Evolutionary conservation across 2,113 vertebrate genomes (phyloP).

Genomic region (Pseudopipra pipra): DNA sequence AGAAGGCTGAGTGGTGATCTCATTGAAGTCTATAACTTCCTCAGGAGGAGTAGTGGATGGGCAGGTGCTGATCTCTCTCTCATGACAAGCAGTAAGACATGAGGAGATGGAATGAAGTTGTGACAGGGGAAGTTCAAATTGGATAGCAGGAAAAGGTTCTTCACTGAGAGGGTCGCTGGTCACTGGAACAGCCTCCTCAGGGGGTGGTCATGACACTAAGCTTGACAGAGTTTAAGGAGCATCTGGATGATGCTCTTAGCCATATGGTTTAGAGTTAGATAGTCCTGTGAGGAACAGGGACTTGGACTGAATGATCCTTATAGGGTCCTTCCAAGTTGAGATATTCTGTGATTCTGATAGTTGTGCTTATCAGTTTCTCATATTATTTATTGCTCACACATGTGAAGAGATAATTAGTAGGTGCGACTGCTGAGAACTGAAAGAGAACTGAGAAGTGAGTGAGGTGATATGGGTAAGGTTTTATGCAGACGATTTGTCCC

Average conservation of each 20-base stretch:
- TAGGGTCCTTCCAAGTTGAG: background rate
- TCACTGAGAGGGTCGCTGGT: background rate
- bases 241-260: background rate
- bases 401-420: accelerated
- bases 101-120: background rate
- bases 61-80: background rate
- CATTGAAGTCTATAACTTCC: background rate
- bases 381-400: background rate
- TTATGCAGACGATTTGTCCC: accelerated
- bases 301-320: background rate
- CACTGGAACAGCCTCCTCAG: background rate
- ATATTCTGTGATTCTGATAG: background rate
- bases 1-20: background rate
- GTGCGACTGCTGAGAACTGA: background rate
- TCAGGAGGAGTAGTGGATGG: background rate
- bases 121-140: background rate
- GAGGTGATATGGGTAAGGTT: background rate
- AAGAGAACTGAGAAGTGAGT: background rate
- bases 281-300: background rate
- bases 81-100: background rate
- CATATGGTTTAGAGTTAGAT: background rate
- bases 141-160: background rate
- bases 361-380: background rate
- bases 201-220: background rate
- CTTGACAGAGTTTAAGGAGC: background rate